Percentiles rank a stretch among this genome's conserved stretches.
These are phyloP conservation scores for Homalodisca vitripennis DNA, from an alignment of 1,140 invertebrate species.

Conservation along the genomic window DNA sequence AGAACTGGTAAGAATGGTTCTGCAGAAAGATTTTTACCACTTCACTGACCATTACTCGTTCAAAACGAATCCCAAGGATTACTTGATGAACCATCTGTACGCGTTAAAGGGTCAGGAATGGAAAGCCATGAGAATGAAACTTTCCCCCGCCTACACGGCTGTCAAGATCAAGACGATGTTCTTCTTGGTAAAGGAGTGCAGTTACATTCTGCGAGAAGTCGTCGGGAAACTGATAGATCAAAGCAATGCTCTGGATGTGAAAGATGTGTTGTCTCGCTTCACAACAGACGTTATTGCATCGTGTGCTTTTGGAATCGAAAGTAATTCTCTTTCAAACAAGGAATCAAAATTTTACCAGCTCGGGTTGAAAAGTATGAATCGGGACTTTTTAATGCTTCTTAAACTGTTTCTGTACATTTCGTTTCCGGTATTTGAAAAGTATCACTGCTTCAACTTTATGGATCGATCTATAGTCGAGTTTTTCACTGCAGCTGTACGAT, in stretches of 20 bases:
- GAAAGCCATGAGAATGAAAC: background rate
- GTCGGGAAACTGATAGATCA: background rate
- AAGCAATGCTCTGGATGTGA: conserved; percentile 26
- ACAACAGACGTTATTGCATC: conserved; percentile 45
- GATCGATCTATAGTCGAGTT: too few species aligned
- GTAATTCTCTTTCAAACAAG: conserved; percentile 47
- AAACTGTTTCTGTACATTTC: background rate
- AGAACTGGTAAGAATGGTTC: background rate
- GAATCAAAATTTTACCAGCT: conserved; percentile 52
- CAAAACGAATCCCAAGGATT: background rate
- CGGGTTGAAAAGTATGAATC: conserved; percentile 31
- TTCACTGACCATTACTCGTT: background rate
- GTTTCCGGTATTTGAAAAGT: background rate
- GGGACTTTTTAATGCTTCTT: background rate
- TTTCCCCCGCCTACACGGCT: background rate
- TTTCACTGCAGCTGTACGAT: background rate
- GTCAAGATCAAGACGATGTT: background rate
- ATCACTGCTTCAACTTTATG: background rate
- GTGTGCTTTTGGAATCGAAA: conserved; percentile 46
- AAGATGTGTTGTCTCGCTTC: conserved; percentile 42
- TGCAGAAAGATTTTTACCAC: background rate
- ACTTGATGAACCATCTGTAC: background rate
- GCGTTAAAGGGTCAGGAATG: background rate
- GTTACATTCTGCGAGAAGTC: background rate
- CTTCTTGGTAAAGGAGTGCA: background rate